Conservation (phyloP, 2,888 invertebrate genomes). For the Aphidius colemani region DNA sequence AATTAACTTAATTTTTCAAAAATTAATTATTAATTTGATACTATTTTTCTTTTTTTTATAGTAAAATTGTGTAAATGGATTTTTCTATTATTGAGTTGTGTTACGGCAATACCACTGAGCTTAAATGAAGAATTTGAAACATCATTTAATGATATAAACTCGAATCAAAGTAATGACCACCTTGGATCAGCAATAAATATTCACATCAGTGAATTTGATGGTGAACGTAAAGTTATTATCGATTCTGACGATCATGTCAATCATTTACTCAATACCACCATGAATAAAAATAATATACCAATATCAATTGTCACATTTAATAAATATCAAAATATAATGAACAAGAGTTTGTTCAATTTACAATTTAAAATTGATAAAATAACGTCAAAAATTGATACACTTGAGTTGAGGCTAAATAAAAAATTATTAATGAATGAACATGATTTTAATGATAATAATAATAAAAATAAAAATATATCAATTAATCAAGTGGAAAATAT, state of each 20-base stretch:
- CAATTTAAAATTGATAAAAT: neutral
- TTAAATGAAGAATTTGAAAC: neutral
- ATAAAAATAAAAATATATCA: too few species aligned
- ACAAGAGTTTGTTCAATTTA: neutral
- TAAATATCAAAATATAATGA: neutral
- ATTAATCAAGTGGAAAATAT: too few species aligned
- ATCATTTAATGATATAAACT: neutral
- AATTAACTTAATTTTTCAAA: neutral
- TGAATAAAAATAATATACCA: neutral
- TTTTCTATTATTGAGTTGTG: neutral
- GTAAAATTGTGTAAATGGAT: neutral
- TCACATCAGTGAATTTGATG: slow-evolving; percentile 6
- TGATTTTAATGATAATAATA: too few species aligned
- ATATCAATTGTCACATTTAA: neutral
- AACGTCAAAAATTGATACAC: neutral
- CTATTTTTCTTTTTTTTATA: neutral
- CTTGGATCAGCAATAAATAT: neutral
- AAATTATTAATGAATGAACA: neutral
- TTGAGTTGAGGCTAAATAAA: slow-evolving; percentile 6
- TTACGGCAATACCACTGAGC: neutral
- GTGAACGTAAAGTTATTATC: neutral
- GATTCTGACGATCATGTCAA: neutral
- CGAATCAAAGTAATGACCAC: neutral
- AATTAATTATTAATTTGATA: too few species aligned
- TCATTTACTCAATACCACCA: neutral